phyloP scores from a whole-genome alignment of 2,888 invertebrate species.

The Phengaris alcon region DNA sequence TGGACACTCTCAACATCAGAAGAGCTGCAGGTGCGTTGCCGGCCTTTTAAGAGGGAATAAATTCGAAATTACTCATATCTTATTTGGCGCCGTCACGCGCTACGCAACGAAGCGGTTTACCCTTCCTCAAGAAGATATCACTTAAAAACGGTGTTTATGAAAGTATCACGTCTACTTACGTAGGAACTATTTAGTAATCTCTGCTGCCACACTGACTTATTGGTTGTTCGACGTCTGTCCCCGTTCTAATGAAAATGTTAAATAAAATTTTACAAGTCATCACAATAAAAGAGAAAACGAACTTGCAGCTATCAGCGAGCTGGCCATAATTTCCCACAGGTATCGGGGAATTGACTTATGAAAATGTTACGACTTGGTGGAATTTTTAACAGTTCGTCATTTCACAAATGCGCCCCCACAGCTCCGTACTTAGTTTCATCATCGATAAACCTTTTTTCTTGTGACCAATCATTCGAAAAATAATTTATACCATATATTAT shows the following conservation, averaged over 20 bases:
- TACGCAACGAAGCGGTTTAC: too few relatives aligned
- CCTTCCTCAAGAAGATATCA: too few relatives aligned
- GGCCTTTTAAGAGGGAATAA: too few relatives aligned
- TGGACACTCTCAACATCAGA: too few relatives aligned
- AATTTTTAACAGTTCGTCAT: slow-evolving; percentile 44
- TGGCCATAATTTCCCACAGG: slow-evolving; percentile 43
- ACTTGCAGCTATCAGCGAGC: slow-evolving; percentile 36
- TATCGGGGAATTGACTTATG: slow-evolving; percentile 44
- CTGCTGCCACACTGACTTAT: background rate
- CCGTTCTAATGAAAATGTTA: slow-evolving; percentile 18
- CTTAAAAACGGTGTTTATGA: too few relatives aligned
- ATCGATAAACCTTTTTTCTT: slow-evolving; percentile 4
- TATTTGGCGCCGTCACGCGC: too few relatives aligned
- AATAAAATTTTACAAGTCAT: slow-evolving; percentile 23
- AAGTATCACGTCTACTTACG: too few relatives aligned
- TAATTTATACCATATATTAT: too few relatives aligned
- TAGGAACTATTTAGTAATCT: too few relatives aligned
- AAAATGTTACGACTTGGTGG: slow-evolving; percentile 41
- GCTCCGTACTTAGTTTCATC: background rate
- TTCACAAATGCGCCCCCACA: slow-evolving; percentile 29
- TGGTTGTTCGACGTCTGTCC: background rate
- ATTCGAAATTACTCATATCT: too few relatives aligned
- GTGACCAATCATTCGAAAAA: background rate
- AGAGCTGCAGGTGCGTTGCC: too few relatives aligned
- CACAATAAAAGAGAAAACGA: slow-evolving; percentile 21